A percentile compares a stretch with the other conserved stretches of the same genome.
Conservation (phyloP, 2,113 vertebrate genomes). For the Chionodraco myersi region DNA sequence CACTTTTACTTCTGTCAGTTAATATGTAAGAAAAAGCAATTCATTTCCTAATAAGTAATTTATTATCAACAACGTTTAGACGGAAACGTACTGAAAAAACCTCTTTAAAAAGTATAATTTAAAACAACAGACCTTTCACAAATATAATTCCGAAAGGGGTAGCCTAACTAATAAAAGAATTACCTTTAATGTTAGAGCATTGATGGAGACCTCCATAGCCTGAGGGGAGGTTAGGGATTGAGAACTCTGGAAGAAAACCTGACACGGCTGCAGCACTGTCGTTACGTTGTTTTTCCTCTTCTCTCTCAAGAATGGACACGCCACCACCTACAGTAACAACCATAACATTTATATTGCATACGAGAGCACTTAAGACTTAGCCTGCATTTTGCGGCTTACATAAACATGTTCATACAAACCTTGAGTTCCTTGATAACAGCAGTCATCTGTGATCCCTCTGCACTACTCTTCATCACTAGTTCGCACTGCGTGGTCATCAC, state of each 20-base stretch:
- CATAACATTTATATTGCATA: not conserved
- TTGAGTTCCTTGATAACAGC: slow-evolving; percentile 91
- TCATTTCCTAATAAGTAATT: not conserved
- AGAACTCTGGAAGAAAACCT: slow-evolving; percentile 89
- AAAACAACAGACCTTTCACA: too few species aligned
- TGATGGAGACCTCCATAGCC: slow-evolving; percentile 88
- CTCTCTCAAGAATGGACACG: slow-evolving; percentile 92
- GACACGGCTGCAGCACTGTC: slow-evolving; percentile 93
- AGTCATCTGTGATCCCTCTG: slow-evolving; percentile 84
- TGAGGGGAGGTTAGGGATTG: slow-evolving; percentile 84
- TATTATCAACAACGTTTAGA: not conserved
- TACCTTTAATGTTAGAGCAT: slow-evolving; percentile 91
- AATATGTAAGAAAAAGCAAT: not conserved
- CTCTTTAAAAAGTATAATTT: too few species aligned
- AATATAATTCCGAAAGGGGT: too few species aligned
- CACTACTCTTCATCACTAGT: slow-evolving; percentile 84
- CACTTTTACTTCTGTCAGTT: not conserved
- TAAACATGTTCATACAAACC: slow-evolving; percentile 50
- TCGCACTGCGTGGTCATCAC: slow-evolving; percentile 95
- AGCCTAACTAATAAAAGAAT: not conserved
- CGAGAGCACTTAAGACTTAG: too few species aligned
- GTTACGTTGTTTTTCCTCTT: slow-evolving; percentile 88
- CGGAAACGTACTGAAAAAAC: too few species aligned
- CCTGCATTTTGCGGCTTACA: not conserved
- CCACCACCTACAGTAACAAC: slow-evolving; percentile 81